A percentile compares a stretch with the other conserved stretches of the same genome.
phyloP scores from a whole-genome alignment of 1,140 invertebrate species.

The Episyrphus balteatus region DNA sequence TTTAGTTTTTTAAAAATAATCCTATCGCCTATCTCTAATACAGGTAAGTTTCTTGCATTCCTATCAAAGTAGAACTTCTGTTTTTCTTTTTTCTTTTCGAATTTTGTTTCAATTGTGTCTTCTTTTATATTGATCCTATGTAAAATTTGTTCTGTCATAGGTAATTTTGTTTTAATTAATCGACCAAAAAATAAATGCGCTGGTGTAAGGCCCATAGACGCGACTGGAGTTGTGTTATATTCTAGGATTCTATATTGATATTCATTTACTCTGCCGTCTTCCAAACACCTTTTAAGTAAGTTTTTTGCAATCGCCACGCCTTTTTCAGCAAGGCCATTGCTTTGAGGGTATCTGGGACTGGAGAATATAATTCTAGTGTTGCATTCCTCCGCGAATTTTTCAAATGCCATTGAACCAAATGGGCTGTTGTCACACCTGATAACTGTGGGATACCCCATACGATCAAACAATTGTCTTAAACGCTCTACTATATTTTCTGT shows the following conservation, averaged over 20 bases:
- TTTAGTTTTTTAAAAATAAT: not conserved
- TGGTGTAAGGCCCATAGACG: not conserved
- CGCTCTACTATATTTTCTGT: not conserved
- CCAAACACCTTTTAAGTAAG: slow-evolving; percentile 1
- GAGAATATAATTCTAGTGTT: too few relatives aligned
- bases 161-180: not conserved
- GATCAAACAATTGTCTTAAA: slow-evolving; percentile 1
- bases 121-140: not conserved
- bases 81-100: not conserved
- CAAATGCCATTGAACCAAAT: not conserved
- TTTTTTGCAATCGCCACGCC: slow-evolving; percentile 5
- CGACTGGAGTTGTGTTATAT: slow-evolving; percentile 3
- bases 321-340: too few relatives aligned
- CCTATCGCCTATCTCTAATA: not conserved
- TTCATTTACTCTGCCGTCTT: not conserved
- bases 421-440: slow-evolving; percentile 3
- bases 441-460: slow-evolving; percentile 1
- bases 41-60: not conserved
- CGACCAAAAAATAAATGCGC: slow-evolving; percentile 2
- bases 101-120: not conserved
- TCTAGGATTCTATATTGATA: slow-evolving; percentile 1
- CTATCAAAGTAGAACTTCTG: slow-evolving; percentile 3
- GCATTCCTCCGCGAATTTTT: not conserved
- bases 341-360: not conserved
- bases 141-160: not conserved